phyloP scores from a whole-genome alignment of 2,113 vertebrate genomes.

The Dipodomys spectabilis region DNA sequence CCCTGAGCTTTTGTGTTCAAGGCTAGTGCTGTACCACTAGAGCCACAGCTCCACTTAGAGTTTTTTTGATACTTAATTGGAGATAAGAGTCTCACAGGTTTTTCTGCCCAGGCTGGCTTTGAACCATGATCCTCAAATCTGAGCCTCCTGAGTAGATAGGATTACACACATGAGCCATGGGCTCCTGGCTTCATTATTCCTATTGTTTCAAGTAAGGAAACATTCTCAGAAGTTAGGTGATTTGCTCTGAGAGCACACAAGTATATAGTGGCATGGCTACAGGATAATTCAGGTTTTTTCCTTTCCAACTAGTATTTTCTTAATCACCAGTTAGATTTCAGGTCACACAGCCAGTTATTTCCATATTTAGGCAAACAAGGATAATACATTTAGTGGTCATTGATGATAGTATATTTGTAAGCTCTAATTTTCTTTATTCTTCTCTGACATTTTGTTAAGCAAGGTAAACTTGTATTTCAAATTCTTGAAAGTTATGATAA shows the following conservation, averaged over 20 bases:
- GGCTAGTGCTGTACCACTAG: too few species aligned
- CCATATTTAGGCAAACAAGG: neutral
- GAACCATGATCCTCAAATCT: too few species aligned
- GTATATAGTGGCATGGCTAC: neutral
- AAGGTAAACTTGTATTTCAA: neutral
- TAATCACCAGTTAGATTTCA: constrained; percentile 6
- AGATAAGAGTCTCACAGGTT: too few species aligned
- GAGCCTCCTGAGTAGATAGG: too few species aligned
- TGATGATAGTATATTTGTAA: constrained; percentile 1
- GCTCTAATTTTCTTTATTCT: neutral
- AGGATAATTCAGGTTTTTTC: constrained; percentile 10
- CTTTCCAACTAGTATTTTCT: constrained; percentile 42
- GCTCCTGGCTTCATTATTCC: neutral
- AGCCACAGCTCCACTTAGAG: too few species aligned
- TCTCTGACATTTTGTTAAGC: constrained; percentile 43
- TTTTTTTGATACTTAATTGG: too few species aligned
- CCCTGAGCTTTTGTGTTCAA: too few species aligned
- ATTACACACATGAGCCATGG: too few species aligned
- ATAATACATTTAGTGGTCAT: neutral
- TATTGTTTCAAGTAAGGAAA: neutral
- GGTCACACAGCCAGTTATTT: constrained; percentile 38
- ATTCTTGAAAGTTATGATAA: constrained; percentile 7
- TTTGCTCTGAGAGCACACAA: neutral
- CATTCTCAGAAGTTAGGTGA: neutral
- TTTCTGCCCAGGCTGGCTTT: too few species aligned